A percentile compares a stretch with the other conserved stretches of the same genome.
Conservation (phyloP, 2,888 invertebrate species). For the Panzeria rudis region DNA sequence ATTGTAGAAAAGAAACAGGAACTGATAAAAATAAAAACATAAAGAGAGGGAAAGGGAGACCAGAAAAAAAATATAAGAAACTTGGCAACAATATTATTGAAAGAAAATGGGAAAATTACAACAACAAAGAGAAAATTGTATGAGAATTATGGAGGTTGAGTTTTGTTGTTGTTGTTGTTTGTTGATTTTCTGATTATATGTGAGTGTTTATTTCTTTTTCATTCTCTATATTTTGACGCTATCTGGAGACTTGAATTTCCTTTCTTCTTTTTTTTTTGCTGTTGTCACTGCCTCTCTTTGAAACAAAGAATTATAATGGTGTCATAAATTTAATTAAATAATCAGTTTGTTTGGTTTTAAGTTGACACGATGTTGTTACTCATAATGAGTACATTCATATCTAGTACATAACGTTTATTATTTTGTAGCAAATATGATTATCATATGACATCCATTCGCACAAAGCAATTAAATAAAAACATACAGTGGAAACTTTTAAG, state of each 20-base stretch:
- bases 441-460: constrained; percentile 2
- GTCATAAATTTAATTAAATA: constrained; percentile 80
- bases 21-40: background rate
- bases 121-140: constrained; percentile 18
- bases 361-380: constrained; percentile 41
- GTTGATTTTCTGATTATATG: constrained; percentile 2
- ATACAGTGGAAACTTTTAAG: background rate
- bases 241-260: constrained; percentile 49
- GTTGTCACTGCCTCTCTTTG: constrained; percentile 1
- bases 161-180: constrained; percentile 8
- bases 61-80: constrained; percentile 35
- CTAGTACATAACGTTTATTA: constrained; percentile 73
- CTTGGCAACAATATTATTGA: constrained; percentile 60
- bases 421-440: constrained; percentile 63
- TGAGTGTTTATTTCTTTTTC: constrained; percentile 11
- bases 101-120: constrained; percentile 30
- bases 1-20: background rate
- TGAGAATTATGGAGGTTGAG: constrained; percentile 45
- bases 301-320: constrained; percentile 52
- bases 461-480: constrained; percentile 4
- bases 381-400: constrained; percentile 23
- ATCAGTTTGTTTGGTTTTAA: constrained; percentile 68
- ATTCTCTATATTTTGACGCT: constrained; percentile 42
- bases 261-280: constrained; percentile 5
- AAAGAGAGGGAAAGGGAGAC: constrained; percentile 7